Conservation (phyloP, 2,113 vertebrate genomes). For the Ovibos moschatus region DNA sequence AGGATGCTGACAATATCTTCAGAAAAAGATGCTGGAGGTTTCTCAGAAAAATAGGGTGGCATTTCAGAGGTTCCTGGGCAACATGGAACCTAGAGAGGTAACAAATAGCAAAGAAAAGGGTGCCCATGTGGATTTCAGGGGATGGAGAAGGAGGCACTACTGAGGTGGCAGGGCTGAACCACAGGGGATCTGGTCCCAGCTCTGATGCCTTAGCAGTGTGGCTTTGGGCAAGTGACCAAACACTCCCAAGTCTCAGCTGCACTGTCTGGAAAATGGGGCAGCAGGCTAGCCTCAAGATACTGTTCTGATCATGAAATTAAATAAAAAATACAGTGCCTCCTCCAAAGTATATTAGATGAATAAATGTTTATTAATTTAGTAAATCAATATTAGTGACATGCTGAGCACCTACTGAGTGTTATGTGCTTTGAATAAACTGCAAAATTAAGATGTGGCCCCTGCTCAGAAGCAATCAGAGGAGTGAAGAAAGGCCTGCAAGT, state of each 20-base stretch:
- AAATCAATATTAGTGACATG: conserved; percentile 36
- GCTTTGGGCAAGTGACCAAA: neutral
- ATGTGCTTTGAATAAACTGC: neutral
- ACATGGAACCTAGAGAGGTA: neutral
- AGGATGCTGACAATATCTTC: neutral
- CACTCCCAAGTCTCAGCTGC: neutral
- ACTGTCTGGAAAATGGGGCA: neutral
- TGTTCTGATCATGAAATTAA: conserved; percentile 29
- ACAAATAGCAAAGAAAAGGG: neutral
- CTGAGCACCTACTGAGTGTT: neutral
- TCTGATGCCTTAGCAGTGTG: neutral
- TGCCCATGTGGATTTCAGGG: neutral
- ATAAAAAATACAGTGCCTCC: neutral
- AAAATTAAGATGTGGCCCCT: neutral
- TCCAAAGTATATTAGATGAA: neutral
- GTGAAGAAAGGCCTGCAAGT: neutral
- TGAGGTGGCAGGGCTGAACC: neutral
- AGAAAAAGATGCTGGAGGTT: neutral
- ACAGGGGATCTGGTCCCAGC: neutral
- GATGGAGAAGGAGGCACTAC: neutral
- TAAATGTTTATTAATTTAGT: neutral
- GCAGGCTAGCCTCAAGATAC: neutral
- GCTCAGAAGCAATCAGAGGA: neutral
- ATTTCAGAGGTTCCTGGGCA: neutral
- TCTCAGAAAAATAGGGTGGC: neutral